A percentile compares a stretch with the other conserved stretches of the same genome.
phyloP scores from a whole-genome alignment of 2,888 invertebrate species.

The Agriopis marginaria region DNA sequence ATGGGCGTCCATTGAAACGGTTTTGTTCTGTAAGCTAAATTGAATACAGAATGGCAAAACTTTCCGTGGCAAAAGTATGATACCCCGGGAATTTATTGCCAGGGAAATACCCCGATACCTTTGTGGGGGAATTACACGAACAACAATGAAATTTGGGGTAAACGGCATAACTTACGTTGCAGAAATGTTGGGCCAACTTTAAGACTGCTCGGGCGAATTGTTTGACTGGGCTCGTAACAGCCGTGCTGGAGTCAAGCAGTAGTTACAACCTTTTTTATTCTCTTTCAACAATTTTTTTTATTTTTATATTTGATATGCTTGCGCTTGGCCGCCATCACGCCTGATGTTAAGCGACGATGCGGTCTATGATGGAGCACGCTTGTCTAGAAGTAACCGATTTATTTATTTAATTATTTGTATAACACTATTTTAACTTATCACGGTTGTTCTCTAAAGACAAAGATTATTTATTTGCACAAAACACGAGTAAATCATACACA shows the following conservation, averaged over 20 bases:
- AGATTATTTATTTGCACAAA: too few species aligned
- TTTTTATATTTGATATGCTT: too few species aligned
- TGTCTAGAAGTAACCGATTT: too few species aligned
- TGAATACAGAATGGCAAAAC: constrained; percentile 55
- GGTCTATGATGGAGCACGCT: too few species aligned
- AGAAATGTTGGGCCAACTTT: constrained; percentile 32
- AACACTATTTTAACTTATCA: too few species aligned
- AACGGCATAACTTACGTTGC: constrained; percentile 33
- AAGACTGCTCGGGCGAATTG: constrained; percentile 18
- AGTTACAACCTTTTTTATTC: too few species aligned
- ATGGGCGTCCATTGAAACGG: constrained; percentile 29
- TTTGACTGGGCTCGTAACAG: constrained; percentile 11
- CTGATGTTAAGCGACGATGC: too few species aligned
- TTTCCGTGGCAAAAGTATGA: constrained; percentile 49
- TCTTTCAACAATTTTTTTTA: too few species aligned
- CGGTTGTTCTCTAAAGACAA: too few species aligned
- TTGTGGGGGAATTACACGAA: constrained; percentile 42
- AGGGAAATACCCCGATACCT: constrained; percentile 37
- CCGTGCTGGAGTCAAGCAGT: background rate
- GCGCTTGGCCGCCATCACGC: too few species aligned
- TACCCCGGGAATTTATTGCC: constrained; percentile 46
- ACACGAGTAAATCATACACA: too few species aligned
- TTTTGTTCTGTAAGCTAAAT: constrained; percentile 55
- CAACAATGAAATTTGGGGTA: constrained; percentile 41
- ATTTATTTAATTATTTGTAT: too few species aligned